phyloP scores from a whole-genome alignment of 2,888 invertebrate genomes.

The Lycia hirtaria region DNA sequence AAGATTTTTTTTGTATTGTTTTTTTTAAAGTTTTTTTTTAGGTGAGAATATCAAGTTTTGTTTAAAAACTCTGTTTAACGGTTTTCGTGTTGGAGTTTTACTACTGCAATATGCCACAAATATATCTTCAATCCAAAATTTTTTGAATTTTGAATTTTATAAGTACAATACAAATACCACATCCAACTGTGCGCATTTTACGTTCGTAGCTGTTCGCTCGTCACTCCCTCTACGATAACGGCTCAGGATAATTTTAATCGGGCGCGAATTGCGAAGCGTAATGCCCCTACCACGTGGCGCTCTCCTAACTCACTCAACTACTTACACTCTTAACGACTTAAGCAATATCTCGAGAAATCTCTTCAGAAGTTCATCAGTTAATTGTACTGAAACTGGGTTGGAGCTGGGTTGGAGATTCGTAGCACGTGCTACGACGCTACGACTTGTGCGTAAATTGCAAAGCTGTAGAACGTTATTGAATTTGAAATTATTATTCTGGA shows the following conservation, averaged over 20 bases:
- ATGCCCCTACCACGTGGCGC: constrained; percentile 75
- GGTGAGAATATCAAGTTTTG: too few relatives aligned
- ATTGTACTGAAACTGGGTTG: constrained; percentile 42
- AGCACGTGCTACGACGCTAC: constrained; percentile 39
- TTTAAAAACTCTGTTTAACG: too few relatives aligned
- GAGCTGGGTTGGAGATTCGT: constrained; percentile 42
- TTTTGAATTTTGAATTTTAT: too few relatives aligned
- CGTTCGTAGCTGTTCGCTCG: constrained; percentile 52
- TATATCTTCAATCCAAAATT: too few relatives aligned
- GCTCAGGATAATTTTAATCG: constrained; percentile 83
- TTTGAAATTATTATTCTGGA: background rate
- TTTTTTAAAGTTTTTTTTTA: too few relatives aligned
- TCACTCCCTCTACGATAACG: constrained; percentile 77
- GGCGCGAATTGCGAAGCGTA: constrained; percentile 76
- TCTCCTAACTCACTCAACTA: constrained; percentile 64
- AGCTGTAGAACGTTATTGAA: constrained; percentile 3
- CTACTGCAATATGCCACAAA: too few relatives aligned
- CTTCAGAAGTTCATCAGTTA: constrained; percentile 64
- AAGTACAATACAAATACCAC: background rate
- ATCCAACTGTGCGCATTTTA: constrained; percentile 1
- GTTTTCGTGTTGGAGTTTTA: too few relatives aligned
- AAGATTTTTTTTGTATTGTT: too few relatives aligned
- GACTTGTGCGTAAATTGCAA: constrained; percentile 19
- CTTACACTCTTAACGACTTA: constrained; percentile 58
- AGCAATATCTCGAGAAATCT: constrained; percentile 49